Percentiles rank a stretch among this genome's conserved stretches.
phyloP scores from a whole-genome alignment of 2,113 vertebrate species.

The Illadopsis cleaveri region DNA sequence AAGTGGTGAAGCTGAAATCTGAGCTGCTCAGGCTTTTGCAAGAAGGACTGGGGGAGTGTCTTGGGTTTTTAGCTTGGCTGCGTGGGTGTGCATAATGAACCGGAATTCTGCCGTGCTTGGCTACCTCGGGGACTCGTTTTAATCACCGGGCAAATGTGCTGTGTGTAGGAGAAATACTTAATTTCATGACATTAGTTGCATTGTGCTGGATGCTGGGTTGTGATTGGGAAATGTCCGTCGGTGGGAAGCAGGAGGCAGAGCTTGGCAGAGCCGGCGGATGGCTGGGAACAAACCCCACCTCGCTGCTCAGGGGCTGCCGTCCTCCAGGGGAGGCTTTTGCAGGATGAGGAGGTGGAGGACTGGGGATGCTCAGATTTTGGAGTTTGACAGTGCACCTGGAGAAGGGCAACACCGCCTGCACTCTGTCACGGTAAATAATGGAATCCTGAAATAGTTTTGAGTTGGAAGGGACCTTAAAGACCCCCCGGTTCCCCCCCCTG shows the following conservation, averaged over 20 bases:
- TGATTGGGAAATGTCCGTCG: neutral
- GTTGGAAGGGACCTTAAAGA: neutral
- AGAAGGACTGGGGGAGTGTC: slow-evolving; percentile 33
- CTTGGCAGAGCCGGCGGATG: neutral
- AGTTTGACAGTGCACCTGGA: neutral
- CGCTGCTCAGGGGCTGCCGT: neutral
- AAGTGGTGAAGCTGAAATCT: neutral
- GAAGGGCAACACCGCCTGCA: neutral
- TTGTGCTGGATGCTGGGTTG: neutral
- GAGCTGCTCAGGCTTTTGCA: slow-evolving; percentile 15
- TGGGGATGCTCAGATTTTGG: neutral
- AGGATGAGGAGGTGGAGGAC: neutral
- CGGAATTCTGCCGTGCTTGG: slow-evolving; percentile 40
- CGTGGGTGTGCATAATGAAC: slow-evolving; percentile 60
- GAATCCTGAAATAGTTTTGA: no score
- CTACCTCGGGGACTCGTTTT: slow-evolving; percentile 51
- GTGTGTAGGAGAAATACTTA: slow-evolving; percentile 39
- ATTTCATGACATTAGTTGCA: neutral
- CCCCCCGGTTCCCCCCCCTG: neutral
- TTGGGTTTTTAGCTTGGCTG: slow-evolving; percentile 29
- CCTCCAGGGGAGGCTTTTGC: neutral
- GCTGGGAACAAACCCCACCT: neutral
- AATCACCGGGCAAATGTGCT: slow-evolving; percentile 53
- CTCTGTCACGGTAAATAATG: neutral
- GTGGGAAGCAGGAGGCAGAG: slow-evolving; percentile 15